Conservation (phyloP, 2,888 invertebrate genomes). For the Campaea margaritaria region DNA sequence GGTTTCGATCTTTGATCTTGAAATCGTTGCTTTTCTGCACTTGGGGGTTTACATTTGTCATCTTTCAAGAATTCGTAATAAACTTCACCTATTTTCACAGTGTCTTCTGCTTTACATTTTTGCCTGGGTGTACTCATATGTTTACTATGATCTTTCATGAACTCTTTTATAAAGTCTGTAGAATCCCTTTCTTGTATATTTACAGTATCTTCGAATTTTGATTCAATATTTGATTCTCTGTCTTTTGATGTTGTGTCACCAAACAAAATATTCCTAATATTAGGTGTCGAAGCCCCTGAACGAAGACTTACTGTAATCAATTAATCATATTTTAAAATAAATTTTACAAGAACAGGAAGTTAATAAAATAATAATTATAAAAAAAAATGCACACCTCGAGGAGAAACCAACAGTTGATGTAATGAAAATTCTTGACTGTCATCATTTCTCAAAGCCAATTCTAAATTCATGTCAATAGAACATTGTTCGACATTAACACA, state of each 20-base stretch:
- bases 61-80: slow-evolving; percentile 1
- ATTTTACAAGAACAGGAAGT: background rate
- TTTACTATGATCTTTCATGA: no score
- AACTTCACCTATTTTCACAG: no score
- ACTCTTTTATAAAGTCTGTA: slow-evolving; percentile 58
- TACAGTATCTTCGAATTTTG: slow-evolving; percentile 38
- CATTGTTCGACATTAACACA: slow-evolving; percentile 44
- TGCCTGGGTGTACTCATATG: no score
- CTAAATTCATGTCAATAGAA: slow-evolving; percentile 68
- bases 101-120: no score
- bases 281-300: slow-evolving; percentile 66
- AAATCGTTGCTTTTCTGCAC: no score
- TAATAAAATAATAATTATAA: no score
- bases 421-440: slow-evolving; percentile 56
- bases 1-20: no score
- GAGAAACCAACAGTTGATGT: slow-evolving; percentile 65
- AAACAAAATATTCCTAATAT: slow-evolving; percentile 71
- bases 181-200: slow-evolving; percentile 23
- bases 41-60: no score
- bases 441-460: slow-evolving; percentile 62
- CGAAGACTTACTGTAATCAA: slow-evolving; percentile 33
- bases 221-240: background rate
- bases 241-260: slow-evolving; percentile 47
- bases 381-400: slow-evolving; percentile 54
- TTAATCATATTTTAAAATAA: background rate